Evolutionary conservation across 2,797 vertebrate genomes (phyloP).

Genomic region (Pterois miles): DNA sequence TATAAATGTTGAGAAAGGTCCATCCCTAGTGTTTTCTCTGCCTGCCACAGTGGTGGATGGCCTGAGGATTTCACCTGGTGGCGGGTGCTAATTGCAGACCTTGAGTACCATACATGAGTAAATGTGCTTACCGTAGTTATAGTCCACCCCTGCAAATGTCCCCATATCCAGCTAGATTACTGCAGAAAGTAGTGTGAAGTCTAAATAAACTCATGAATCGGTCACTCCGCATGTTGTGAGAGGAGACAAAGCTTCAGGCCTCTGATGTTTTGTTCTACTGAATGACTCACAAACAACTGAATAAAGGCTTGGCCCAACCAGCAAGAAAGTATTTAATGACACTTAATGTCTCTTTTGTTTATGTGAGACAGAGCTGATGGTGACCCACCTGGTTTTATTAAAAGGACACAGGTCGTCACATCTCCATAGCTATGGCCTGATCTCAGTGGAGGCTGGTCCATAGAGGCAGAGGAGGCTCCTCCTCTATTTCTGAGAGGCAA

Average conservation of each 20-base stretch:
- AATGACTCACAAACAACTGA: constrained; percentile 26
- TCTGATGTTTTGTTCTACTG: constrained; percentile 10
- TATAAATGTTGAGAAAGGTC: too few relatives aligned
- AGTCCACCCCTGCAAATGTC: neutral
- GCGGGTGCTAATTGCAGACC: too few relatives aligned
- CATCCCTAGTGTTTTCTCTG: too few relatives aligned
- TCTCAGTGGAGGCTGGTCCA: too few relatives aligned
- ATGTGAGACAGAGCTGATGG: neutral
- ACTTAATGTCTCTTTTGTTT: neutral
- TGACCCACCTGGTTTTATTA: neutral
- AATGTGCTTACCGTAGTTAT: too few relatives aligned
- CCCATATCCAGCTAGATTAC: neutral
- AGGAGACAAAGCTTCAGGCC: constrained; percentile 17
- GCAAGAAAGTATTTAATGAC: constrained; percentile 6
- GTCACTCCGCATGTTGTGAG: neutral
- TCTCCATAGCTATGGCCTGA: neutral
- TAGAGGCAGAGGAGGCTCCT: too few relatives aligned
- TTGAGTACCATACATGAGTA: neutral
- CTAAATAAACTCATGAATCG: neutral
- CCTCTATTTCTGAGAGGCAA: too few relatives aligned
- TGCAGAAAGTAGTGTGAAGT: neutral
- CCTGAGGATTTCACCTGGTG: too few relatives aligned
- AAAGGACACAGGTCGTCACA: neutral
- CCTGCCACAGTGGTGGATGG: too few relatives aligned
- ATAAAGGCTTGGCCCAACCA: neutral